phyloP scores from a whole-genome alignment of 2,888 invertebrate species.

The Chromoteleia sp. region DNA sequence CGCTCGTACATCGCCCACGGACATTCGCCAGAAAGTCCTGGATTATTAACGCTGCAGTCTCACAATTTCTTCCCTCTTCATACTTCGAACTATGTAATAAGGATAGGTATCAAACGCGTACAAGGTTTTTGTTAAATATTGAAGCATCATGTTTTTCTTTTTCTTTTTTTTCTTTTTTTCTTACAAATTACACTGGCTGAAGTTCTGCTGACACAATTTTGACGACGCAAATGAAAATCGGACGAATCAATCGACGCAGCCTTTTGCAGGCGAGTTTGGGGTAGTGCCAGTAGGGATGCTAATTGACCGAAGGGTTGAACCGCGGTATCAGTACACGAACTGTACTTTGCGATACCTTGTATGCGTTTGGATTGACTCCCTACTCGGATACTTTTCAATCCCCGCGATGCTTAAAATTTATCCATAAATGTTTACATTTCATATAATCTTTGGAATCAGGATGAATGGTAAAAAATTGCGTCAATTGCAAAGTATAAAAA shows the following conservation, averaged over 20 bases:
- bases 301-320: constrained; percentile 62
- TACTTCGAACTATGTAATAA: no score
- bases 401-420: not conserved
- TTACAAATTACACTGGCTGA: no score
- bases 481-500: not conserved
- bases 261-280: constrained; percentile 38
- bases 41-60: not conserved
- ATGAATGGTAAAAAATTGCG: not conserved
- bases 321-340: constrained; percentile 35
- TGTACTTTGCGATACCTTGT: constrained; percentile 43
- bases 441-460: not conserved
- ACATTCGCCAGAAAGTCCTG: constrained; percentile 1
- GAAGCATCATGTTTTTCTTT: no score
- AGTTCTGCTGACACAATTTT: constrained; percentile 60
- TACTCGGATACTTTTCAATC: constrained; percentile 9
- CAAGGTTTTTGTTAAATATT: no score
- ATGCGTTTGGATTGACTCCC: constrained; percentile 38
- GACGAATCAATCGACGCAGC: constrained; percentile 55
- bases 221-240: constrained; percentile 43
- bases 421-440: constrained; percentile 25
- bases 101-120: no score
- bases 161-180: no score
- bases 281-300: constrained; percentile 44
- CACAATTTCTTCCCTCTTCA: not conserved
- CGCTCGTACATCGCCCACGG: constrained; percentile 18